Conservation (phyloP, 2,888 invertebrate species). For the Aradus depressus region DNA sequence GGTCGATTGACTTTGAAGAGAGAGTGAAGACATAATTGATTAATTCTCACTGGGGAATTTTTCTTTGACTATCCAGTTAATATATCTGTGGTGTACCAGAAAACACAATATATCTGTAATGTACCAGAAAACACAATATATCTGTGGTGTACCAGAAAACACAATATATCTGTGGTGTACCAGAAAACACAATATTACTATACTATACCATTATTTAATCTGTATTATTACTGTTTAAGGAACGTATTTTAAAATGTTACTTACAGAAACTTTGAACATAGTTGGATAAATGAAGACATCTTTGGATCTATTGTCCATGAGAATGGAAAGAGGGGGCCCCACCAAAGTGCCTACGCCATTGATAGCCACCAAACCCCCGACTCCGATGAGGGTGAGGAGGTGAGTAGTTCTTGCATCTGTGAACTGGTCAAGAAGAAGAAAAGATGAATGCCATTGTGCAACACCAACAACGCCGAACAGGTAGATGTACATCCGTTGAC, state of each 20-base stretch:
- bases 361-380: slow-evolving; percentile 29
- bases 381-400: slow-evolving; percentile 24
- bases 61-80: too few relatives aligned
- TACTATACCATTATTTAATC: neutral
- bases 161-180: too few relatives aligned
- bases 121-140: too few relatives aligned
- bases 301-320: slow-evolving; percentile 51
- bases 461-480: slow-evolving; percentile 42
- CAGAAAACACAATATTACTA: too few relatives aligned
- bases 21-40: too few relatives aligned
- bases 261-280: slow-evolving; percentile 70
- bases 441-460: slow-evolving; percentile 45
- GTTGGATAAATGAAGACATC: slow-evolving; percentile 61
- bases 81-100: too few relatives aligned
- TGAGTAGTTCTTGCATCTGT: slow-evolving; percentile 27
- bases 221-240: neutral
- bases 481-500: slow-evolving; percentile 36
- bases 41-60: too few relatives aligned
- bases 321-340: slow-evolving; percentile 70
- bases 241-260: slow-evolving; percentile 34
- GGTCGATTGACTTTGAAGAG: too few relatives aligned
- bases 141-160: too few relatives aligned
- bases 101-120: too few relatives aligned
- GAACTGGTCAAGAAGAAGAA: slow-evolving; percentile 38
- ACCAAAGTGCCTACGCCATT: slow-evolving; percentile 40